Evolutionary conservation across 1,140 invertebrate species (phyloP).

Genomic region (Diorhabda elongata): DNA sequence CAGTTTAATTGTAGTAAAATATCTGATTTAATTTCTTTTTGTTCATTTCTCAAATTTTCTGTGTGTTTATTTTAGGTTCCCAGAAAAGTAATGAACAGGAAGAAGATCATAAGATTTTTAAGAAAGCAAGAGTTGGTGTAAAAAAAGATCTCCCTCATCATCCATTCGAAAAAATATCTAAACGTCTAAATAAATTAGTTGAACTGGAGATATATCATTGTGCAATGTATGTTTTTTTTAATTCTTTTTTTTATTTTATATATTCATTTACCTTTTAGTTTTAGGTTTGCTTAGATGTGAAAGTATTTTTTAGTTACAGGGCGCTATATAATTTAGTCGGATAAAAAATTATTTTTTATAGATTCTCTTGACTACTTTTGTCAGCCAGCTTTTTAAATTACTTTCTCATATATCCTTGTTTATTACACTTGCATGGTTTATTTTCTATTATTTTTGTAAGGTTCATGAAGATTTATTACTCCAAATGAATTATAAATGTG

Average conservation of each 20-base stretch:
- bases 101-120: conserved; percentile 1
- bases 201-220: conserved; percentile 6
- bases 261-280: too few species aligned
- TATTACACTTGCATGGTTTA: too few species aligned
- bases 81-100: background rate
- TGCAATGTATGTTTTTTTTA: background rate
- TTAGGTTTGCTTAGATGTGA: too few species aligned
- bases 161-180: conserved; percentile 5
- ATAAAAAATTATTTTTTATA: too few species aligned
- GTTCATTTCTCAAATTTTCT: background rate
- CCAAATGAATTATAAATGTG: background rate
- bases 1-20: background rate
- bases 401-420: too few species aligned
- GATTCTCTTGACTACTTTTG: too few species aligned
- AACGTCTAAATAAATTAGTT: background rate
- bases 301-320: too few species aligned
- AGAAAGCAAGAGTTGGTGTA: conserved; percentile 7
- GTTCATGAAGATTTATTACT: too few species aligned
- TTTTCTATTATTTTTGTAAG: too few species aligned
- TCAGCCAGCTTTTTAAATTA: too few species aligned
- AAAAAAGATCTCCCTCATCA: background rate
- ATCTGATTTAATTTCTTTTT: background rate
- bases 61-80: background rate
- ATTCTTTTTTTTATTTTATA: background rate
- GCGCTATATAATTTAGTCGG: too few species aligned